Conservation (phyloP, 2,888 invertebrate species). For the Tridacna gigas region DNA sequence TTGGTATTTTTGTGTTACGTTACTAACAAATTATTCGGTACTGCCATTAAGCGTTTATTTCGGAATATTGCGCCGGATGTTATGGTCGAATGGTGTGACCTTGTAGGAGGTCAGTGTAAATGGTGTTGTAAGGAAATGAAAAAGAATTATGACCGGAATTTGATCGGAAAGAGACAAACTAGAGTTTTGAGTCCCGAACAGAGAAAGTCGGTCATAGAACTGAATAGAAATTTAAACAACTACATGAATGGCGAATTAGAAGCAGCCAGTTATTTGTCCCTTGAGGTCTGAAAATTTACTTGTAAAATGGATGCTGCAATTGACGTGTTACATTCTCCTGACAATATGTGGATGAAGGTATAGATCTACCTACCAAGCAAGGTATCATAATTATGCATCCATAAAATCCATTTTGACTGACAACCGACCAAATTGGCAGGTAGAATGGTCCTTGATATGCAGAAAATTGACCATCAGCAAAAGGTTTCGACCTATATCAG, state of each 20-base stretch:
- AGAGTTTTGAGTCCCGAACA: not conserved
- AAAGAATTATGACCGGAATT: constrained; percentile 50
- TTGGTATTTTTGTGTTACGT: constrained; percentile 30
- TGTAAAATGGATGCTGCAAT: no score
- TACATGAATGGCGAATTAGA: constrained; percentile 47
- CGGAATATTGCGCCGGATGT: constrained; percentile 51
- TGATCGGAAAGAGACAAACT: constrained; percentile 52
- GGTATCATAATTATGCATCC: no score
- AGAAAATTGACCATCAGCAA: no score
- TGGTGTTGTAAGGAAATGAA: constrained; percentile 52
- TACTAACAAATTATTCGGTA: constrained; percentile 51
- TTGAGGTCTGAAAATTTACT: no score
- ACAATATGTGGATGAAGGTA: no score
- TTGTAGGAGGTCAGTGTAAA: constrained; percentile 44
- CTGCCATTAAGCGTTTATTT: constrained; percentile 41
- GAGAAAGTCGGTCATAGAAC: constrained; percentile 20
- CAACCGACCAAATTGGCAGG: no score
- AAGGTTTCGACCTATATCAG: no score
- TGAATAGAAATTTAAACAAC: constrained; percentile 61
- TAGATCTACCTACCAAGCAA: no score
- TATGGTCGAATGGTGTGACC: constrained; percentile 50
- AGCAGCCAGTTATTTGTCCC: constrained; percentile 13
- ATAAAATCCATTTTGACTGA: no score
- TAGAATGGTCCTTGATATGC: no score
- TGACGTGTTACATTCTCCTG: no score